Percentiles rank a stretch among this genome's conserved stretches.
phyloP scores from a whole-genome alignment of 2,888 invertebrate genomes.

The Nomada ruficornis region DNA sequence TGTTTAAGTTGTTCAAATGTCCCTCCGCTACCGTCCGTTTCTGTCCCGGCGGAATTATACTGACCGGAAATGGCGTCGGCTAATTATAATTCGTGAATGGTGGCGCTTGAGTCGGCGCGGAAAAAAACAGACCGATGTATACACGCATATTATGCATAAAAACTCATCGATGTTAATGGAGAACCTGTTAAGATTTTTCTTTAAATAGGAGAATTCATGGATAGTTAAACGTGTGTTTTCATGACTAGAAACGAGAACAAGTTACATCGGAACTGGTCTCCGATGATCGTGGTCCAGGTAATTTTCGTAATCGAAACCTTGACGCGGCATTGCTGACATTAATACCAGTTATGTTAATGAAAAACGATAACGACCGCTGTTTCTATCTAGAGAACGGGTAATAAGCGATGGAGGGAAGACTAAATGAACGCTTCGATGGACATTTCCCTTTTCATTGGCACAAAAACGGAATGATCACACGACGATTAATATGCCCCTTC shows the following conservation, averaged over 20 bases:
- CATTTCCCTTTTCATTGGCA: conserved; percentile 21
- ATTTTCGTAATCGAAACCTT: conserved; percentile 53
- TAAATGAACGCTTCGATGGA: conserved; percentile 13
- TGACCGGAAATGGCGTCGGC: conserved; percentile 4
- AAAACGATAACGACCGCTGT: conserved; percentile 27
- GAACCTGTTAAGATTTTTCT: background rate
- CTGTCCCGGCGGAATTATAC: conserved; percentile 11
- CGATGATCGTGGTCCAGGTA: conserved; percentile 2
- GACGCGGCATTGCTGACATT: conserved; percentile 28
- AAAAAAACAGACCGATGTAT: background rate
- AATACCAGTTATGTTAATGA: conserved; percentile 55
- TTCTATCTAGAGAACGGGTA: conserved; percentile 27
- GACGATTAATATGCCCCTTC: background rate
- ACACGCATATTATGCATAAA: background rate
- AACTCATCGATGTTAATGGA: too few relatives aligned
- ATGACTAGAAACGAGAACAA: background rate
- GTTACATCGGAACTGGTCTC: conserved; percentile 14
- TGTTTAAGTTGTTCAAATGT: conserved; percentile 43
- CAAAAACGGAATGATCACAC: background rate
- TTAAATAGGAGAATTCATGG: background rate
- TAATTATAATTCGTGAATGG: conserved; percentile 14
- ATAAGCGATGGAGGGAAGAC: background rate
- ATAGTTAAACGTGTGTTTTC: background rate
- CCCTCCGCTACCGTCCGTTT: conserved; percentile 16
- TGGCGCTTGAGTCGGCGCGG: background rate